phyloP scores from a whole-genome alignment of 2,113 vertebrate species.

The Pelecanoides urinatrix region DNA sequence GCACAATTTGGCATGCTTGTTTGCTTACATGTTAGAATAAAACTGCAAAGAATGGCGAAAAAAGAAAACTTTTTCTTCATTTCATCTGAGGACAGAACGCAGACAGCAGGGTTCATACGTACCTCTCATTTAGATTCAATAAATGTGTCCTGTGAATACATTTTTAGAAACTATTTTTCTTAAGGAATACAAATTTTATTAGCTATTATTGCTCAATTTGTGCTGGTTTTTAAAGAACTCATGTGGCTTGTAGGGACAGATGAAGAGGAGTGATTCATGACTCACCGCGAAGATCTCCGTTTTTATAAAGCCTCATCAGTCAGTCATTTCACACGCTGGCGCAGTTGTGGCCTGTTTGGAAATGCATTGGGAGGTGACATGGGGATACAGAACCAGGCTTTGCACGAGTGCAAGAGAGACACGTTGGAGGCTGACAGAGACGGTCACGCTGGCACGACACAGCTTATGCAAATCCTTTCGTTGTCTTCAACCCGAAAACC shows the following conservation, averaged over 20 bases:
- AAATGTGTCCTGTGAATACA: neutral
- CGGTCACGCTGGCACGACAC: rapidly evolving
- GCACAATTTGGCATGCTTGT: neutral
- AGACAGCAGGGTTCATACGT: neutral
- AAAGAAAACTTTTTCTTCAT: neutral
- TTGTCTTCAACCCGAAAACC: neutral
- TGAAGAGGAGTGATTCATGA: neutral
- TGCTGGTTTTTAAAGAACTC: neutral
- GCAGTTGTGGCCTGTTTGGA: neutral
- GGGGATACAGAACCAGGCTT: neutral
- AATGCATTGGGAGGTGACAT: neutral
- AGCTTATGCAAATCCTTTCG: neutral
- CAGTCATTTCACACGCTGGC: neutral
- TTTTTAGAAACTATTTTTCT: slow-evolving; percentile 25
- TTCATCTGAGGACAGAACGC: neutral
- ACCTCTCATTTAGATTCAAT: slow-evolving; percentile 1
- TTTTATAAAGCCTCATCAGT: neutral
- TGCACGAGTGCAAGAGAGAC: neutral
- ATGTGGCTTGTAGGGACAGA: neutral
- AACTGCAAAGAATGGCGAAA: neutral
- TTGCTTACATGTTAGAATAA: neutral
- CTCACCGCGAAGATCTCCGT: neutral
- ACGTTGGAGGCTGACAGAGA: neutral
- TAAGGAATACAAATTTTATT: slow-evolving; percentile 15
- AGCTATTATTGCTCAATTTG: slow-evolving; percentile 11